phyloP scores from a whole-genome alignment of 1,140 invertebrate genomes.

The Chymomyza costata region DNA sequence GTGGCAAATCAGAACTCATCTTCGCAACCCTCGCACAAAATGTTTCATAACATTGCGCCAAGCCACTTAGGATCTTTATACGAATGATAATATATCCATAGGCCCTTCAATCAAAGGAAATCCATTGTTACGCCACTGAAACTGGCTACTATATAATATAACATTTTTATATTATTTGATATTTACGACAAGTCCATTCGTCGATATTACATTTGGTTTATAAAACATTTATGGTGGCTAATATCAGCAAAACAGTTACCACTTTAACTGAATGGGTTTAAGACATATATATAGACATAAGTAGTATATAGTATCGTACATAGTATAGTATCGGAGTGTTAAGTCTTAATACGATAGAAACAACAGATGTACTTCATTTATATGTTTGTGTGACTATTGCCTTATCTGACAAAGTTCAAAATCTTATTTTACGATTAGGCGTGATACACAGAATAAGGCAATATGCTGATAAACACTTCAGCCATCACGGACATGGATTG shows the following conservation, averaged over 20 bases:
- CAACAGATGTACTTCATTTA: constrained; percentile 13
- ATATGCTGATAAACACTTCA: constrained; percentile 45
- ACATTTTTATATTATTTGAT: constrained; percentile 55
- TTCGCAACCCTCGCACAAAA: too few relatives aligned
- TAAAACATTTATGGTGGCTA: constrained; percentile 45
- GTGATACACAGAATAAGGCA: constrained; percentile 61
- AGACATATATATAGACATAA: too few relatives aligned
- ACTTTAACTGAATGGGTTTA: too few relatives aligned
- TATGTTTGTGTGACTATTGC: constrained; percentile 51
- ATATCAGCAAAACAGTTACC: constrained; percentile 36
- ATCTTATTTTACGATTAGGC: constrained; percentile 70
- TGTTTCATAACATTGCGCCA: too few relatives aligned
- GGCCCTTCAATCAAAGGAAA: too few relatives aligned
- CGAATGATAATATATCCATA: too few relatives aligned
- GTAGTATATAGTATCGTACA: not conserved
- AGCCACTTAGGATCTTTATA: too few relatives aligned
- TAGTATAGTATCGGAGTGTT: constrained; percentile 26
- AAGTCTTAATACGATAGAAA: constrained; percentile 33
- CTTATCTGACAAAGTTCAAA: constrained; percentile 65
- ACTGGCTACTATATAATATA: constrained; percentile 32
- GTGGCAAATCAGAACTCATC: too few relatives aligned
- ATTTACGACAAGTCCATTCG: constrained; percentile 65
- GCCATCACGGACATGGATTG: too few relatives aligned
- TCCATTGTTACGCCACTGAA: too few relatives aligned
- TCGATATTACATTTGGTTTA: constrained; percentile 68